These are phyloP conservation scores for Delia radicum DNA, from an alignment of 1,140 invertebrate genomes.

Conservation along the genomic window DNA sequence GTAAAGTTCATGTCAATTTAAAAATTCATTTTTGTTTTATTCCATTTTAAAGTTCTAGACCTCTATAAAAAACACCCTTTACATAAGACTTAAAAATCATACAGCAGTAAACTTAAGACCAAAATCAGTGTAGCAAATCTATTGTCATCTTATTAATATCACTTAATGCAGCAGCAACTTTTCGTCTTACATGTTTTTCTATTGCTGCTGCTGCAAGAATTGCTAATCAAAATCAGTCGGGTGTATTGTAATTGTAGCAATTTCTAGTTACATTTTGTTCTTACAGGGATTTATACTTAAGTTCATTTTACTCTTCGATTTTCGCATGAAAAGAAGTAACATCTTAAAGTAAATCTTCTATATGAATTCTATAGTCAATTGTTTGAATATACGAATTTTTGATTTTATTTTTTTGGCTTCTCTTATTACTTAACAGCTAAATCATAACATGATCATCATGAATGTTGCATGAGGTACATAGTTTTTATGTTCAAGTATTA, in stretches of 20 bases:
- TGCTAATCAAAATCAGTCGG: not conserved
- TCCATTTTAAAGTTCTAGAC: too few species aligned
- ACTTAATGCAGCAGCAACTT: not conserved
- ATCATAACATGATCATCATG: not conserved
- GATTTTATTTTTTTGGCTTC: not conserved
- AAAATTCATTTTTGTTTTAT: too few species aligned
- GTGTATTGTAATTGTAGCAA: not conserved
- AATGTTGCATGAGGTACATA: not conserved
- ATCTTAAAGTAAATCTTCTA: not conserved
- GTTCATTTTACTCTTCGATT: not conserved
- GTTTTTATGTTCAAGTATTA: not conserved
- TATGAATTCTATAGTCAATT: not conserved
- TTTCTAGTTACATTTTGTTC: not conserved
- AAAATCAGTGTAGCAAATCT: too few species aligned
- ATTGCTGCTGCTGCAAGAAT: not conserved
- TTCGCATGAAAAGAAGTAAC: not conserved
- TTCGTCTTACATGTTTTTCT: too few species aligned
- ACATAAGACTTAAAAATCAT: too few species aligned
- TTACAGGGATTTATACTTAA: not conserved
- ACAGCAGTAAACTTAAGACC: too few species aligned
- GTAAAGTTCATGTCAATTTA: too few species aligned
- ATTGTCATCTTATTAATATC: not conserved
- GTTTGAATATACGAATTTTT: too few species aligned
- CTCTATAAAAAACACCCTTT: too few species aligned
- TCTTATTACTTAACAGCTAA: not conserved